Base-by-base conservation (phyloP, 92 coral and sea anemone species). In the Chrysogorgia sp. region DNA sequence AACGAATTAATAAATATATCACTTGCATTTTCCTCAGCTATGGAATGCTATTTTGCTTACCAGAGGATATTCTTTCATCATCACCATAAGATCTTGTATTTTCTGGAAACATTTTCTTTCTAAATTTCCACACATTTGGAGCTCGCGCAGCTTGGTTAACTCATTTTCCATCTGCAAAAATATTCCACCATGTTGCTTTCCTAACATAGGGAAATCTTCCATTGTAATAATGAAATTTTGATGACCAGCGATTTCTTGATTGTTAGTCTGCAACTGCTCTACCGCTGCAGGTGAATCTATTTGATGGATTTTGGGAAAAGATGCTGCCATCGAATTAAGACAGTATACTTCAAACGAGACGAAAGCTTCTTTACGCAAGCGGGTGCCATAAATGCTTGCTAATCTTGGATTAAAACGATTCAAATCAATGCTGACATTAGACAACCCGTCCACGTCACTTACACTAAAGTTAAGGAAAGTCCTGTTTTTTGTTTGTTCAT, bases 401-500 rank as follows among this genome's bases (percentile, higher is more conserved):
- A 90, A 76, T 24, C 82, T 83, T 31, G 76, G 65, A 15, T 79
- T 79, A 65, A 90, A 87, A 4, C 91, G 81, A 63, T 87, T 71
- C 70, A 90, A 71, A n/a, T 90, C 94, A 45, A 90, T 88, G 76
- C 94, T 90, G 82, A 87, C 85, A 70, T 87, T 83, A 19, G 94
- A 90, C 1, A 56, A 81, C 12, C 57, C 80, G 34, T 90, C 74
- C 40, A 82, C 94, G 13, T 83, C 94, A 59, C 87, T 82, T 23
- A 77, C 45, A 26, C 45, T 65, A 14, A 90, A 75, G 59, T 83
- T 83, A 48, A 90, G 80, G 50, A 90, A 90, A 1, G 94, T 90
- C 62, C 83, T 90, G 50, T 74, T 85, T 35, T 90, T 90, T 63
- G 83, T 87, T 26, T 89, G 89, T 15, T 87, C 78, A 85, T 87